Evolutionary conservation across 2,113 vertebrate species (phyloP), one percentile per base, ranked within the genome.

Genomic region (Vicugna pacos): DNA sequence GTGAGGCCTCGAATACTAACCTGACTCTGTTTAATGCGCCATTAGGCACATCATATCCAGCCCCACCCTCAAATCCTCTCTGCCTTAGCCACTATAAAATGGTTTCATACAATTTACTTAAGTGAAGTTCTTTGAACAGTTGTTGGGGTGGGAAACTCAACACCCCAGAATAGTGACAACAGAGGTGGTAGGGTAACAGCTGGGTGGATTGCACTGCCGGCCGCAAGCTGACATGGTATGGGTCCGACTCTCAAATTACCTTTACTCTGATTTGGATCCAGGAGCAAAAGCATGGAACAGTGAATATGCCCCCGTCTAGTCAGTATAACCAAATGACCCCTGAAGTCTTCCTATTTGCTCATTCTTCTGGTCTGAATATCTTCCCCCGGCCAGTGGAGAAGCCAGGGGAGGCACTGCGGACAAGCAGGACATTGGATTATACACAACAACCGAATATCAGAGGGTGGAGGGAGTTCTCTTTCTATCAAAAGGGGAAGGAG

Each of bases 141-240:
- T 96, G 89, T 50, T 75, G 93, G 76, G 46, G 50, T 35, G 62
- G 32, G 92, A 97, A 95, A 97, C 42, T 75, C 62, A 94, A 93
- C 35, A 91, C 76, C 69, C n/a, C 42, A 85, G 76, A 91, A 73
- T 5, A 91, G 85, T 62, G 70, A 85, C 22, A 60, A 24, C 62
- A 62, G 93, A 89, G n/a, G 22, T 81, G 67, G 67, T 46, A 26
- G 15, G 46, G 7, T 24, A 97, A 91, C 94, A 95, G 88, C 70
- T 93, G 88, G 85, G 56, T 46, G 15, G 20, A 42, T 30, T 42
- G 62, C 6, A 3, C 56, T 32, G 15, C 24, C 2, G 2, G 48
- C 24, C 89, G 54, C n/a, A 75, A 38, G 46, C 73, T 79, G 26
- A 8, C 12, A 0, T 30, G 15, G 19, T 56, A 4, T n/a, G 72